These are phyloP conservation scores for Chionomys nivalis DNA, from an alignment of 2,113 vertebrate genomes.

Conservation along the genomic window DNA sequence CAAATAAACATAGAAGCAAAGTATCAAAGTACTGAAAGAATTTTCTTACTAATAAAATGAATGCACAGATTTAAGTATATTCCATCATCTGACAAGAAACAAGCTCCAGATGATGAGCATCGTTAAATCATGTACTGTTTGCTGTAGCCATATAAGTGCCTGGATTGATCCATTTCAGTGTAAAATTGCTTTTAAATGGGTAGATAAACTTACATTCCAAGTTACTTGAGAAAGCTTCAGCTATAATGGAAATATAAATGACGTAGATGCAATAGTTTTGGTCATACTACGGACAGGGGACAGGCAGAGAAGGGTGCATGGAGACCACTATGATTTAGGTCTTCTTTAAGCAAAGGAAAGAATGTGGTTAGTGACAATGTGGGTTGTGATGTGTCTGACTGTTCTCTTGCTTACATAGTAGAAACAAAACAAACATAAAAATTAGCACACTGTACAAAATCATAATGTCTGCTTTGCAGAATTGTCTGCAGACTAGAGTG, in stretches of 20 bases:
- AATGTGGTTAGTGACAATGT: background rate
- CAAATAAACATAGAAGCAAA: background rate
- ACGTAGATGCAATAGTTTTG: background rate
- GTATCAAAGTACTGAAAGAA: background rate
- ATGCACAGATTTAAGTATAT: background rate
- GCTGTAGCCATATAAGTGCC: background rate
- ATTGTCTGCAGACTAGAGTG: background rate
- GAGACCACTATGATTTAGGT: background rate
- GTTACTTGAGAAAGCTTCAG: background rate
- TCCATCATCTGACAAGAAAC: background rate
- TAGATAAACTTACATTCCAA: background rate
- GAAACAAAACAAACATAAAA: background rate
- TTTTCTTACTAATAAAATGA: slow-evolving; percentile 1
- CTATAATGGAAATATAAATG: background rate
- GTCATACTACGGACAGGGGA: background rate
- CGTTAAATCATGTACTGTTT: background rate
- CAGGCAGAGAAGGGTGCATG: background rate
- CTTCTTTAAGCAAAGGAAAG: background rate
- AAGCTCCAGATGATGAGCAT: background rate
- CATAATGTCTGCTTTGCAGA: background rate
- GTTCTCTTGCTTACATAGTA: background rate
- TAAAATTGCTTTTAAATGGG: background rate
- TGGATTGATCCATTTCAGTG: background rate
- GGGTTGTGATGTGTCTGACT: background rate
- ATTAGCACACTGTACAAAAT: background rate